Percentiles rank a stretch among this genome's conserved stretches.
phyloP scores from a whole-genome alignment of 2,113 vertebrate species.

The Rallus limicola region DNA sequence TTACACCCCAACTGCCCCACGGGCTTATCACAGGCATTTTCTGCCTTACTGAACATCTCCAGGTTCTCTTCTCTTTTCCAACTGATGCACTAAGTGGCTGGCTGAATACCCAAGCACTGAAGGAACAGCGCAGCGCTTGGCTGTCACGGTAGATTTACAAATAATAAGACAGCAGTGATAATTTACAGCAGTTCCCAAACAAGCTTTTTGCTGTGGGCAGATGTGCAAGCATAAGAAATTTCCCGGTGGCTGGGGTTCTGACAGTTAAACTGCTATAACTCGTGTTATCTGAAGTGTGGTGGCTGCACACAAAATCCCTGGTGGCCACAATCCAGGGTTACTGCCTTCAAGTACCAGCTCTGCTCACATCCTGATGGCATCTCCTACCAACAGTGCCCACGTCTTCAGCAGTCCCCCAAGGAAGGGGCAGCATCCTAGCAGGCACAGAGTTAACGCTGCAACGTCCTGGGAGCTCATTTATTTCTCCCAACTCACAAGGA shows the following conservation, averaged over 20 bases:
- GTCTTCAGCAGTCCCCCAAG: not conserved
- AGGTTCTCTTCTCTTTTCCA: not conserved
- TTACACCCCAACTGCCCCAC: not conserved
- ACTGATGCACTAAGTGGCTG: not conserved
- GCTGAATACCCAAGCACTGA: not conserved
- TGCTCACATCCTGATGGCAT: not conserved
- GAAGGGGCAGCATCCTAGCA: not conserved
- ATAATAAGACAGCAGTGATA: not conserved
- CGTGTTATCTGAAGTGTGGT: not conserved
- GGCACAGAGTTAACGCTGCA: not conserved
- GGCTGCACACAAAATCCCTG: not conserved
- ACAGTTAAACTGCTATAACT: not conserved
- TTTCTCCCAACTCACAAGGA: not conserved
- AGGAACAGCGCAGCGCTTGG: not conserved
- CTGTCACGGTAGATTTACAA: not conserved
- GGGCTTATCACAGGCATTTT: not conserved
- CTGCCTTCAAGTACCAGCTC: not conserved
- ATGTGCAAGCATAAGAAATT: not conserved
- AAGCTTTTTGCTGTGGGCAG: conserved; percentile 24
- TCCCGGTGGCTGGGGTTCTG: not conserved
- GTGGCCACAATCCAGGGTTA: not conserved
- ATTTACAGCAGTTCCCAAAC: conserved; percentile 14
- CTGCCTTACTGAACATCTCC: conserved; percentile 1
- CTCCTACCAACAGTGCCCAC: not conserved
- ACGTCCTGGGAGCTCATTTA: not conserved